Evolutionary conservation across 2,888 invertebrate species (phyloP).

Genomic region (Himalopsyche tibetana): DNA sequence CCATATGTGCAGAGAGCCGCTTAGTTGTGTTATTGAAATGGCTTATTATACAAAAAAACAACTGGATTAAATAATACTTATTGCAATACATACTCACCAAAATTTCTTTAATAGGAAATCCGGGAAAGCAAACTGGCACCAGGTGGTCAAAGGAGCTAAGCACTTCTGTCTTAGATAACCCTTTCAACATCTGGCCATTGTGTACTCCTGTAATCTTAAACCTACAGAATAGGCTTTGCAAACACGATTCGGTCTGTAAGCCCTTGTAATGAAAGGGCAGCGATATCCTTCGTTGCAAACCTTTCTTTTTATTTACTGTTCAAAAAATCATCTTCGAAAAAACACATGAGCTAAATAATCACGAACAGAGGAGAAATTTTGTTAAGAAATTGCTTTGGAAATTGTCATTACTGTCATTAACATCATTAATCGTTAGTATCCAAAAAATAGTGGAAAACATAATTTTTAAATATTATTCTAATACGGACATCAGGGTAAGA

Average conservation of each 20-base stretch:
- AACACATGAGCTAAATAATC: no score
- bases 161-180: slow-evolving; percentile 56
- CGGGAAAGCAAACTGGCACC: slow-evolving; percentile 50
- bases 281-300: not conserved
- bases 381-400: no score
- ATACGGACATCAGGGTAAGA: no score
- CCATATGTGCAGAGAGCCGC: no score
- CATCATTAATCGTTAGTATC: no score
- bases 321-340: no score
- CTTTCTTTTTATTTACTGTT: no score
- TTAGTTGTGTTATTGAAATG: not conserved
- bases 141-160: slow-evolving; percentile 60
- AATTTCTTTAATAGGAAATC: slow-evolving; percentile 8
- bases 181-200: slow-evolving; percentile 62
- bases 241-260: slow-evolving; percentile 47
- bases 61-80: not conserved
- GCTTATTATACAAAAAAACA: slow-evolving; percentile 1
- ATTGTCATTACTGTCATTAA: no score
- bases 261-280: not conserved
- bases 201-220: slow-evolving; percentile 59
- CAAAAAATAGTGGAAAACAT: no score
- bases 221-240: slow-evolving; percentile 56
- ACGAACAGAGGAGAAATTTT: no score
- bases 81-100: slow-evolving; percentile 17
- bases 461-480: no score